These are phyloP conservation scores for Abscondita cerata DNA, from an alignment of 2,888 invertebrate genomes.

Conservation along the genomic window DNA sequence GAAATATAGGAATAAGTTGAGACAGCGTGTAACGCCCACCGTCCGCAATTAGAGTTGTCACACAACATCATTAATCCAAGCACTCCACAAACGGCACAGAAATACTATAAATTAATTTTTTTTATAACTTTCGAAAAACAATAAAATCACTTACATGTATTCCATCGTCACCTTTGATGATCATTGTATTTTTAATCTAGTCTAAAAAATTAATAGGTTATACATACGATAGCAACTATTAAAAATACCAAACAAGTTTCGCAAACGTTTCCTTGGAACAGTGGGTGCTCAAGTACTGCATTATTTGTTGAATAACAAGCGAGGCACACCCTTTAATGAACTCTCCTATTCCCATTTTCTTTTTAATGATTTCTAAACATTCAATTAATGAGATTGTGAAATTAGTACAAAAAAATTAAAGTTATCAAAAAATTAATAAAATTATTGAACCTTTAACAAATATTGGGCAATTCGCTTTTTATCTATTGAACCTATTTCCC, in stretches of 20 bases:
- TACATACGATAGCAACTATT: constrained; percentile 13
- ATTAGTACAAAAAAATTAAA: too few relatives aligned
- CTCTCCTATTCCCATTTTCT: neutral
- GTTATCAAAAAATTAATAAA: too few relatives aligned
- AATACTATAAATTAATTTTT: constrained; percentile 45
- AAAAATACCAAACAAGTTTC: constrained; percentile 53
- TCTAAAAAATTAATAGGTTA: constrained; percentile 34
- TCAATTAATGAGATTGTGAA: too few relatives aligned
- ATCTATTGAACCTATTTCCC: too few relatives aligned
- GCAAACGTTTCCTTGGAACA: constrained; percentile 53
- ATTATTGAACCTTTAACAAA: too few relatives aligned
- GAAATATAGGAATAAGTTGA: constrained; percentile 9
- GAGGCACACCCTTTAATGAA: neutral
- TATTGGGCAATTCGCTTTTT: too few relatives aligned
- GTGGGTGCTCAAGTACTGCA: constrained; percentile 49
- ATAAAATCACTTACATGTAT: constrained; percentile 50
- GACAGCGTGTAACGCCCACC: constrained; percentile 41
- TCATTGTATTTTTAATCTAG: constrained; percentile 46
- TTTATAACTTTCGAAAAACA: constrained; percentile 14
- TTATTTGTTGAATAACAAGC: neutral
- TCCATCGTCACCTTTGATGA: constrained; percentile 53
- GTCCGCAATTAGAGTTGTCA: constrained; percentile 50
- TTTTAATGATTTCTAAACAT: neutral
- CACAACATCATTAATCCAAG: constrained; percentile 53
- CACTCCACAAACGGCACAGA: constrained; percentile 52